Evolutionary conservation across 1,140 invertebrate genomes (phyloP), one percentile per base, ranked within the genome.

Genomic region (Centruroides sculpturatus): DNA sequence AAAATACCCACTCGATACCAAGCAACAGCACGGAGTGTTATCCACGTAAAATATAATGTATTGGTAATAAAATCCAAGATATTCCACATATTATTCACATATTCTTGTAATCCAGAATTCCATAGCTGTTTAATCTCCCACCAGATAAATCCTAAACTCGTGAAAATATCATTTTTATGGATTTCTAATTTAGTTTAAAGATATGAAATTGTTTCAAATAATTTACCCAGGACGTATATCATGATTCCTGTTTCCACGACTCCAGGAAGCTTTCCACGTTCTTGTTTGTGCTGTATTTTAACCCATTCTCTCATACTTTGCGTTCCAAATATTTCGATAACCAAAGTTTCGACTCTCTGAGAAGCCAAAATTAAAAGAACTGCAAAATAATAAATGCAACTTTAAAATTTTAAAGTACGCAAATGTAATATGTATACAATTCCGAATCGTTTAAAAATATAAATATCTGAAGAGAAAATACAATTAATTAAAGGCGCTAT

Each of bases 61-160:
- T 96, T 95, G 13, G 90, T 93, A 66, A 95, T 85, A 70, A 95
- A 96, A 73, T 98, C 94, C 5, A 97, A 85, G 66, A 96, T 90
- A 72, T 98, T 98, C 94, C 94, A 98, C 60, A 96, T 81, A 75
- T 98, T 92, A 55, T 83, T 83, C 46, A 93, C 77, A 70, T 97
- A 98, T 52, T 93, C 89, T 46, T 85, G 71, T n/a, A 96, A 69
- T 0, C 93, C 93, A 61, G 86, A 86, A 0, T 82, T 78, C 84
- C 91, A 96, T 12, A 97, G 75, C 35, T 90, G 78, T 69, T 86
- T 82, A 51, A 93, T 84, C 78, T 98, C 93, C 8, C 83, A 82
- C 79, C 87, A 90, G 52, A 98, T 85, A 65, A 94, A 81, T 75
- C 92, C 92, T 93, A 36, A 23, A 36, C 51, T 23, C 51, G 35